Percentiles rank a stretch among this genome's conserved stretches.
phyloP scores from a whole-genome alignment of 64 coral and sea anemone species.

The Orbicella faveolata region DNA sequence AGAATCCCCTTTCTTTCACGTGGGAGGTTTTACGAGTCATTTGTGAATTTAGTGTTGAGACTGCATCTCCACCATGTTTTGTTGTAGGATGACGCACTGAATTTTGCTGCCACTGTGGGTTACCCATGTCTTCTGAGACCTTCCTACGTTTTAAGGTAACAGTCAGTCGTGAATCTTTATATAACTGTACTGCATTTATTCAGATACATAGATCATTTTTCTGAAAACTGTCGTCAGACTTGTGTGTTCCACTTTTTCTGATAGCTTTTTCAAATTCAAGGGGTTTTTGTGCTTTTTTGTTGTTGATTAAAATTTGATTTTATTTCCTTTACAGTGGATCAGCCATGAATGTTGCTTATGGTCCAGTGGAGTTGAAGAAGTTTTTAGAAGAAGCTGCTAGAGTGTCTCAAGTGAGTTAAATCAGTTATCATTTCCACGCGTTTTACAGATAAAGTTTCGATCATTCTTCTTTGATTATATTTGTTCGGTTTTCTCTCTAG shows the following conservation, averaged over 20 bases:
- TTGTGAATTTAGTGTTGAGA: neutral
- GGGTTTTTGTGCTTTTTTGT: neutral
- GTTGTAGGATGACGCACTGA: slow-evolving; percentile 86
- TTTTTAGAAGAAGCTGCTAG: slow-evolving; percentile 84
- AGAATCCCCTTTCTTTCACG: too few species aligned
- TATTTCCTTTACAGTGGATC: slow-evolving; percentile 75
- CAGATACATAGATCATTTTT: too few species aligned
- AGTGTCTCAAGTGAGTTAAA: slow-evolving; percentile 70
- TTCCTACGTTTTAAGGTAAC: slow-evolving; percentile 93
- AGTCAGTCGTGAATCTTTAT: too few species aligned
- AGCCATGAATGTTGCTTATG: slow-evolving; percentile 98
- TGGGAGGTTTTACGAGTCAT: too few species aligned
- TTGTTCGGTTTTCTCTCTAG: too few species aligned
- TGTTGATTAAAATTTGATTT: neutral
- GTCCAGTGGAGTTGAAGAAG: slow-evolving; percentile 86
- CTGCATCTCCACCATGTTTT: neutral
- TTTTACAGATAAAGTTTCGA: too few species aligned
- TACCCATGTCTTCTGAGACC: slow-evolving; percentile 95
- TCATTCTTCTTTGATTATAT: too few species aligned
- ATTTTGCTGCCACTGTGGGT: slow-evolving; percentile 93
- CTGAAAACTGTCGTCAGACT: too few species aligned
- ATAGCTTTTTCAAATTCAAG: neutral
- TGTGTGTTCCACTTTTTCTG: neutral
- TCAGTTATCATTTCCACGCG: too few species aligned
- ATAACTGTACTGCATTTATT: too few species aligned